These are phyloP conservation scores for Galemys pyrenaicus DNA, from an alignment of 2,113 vertebrate genomes.

Conservation along the genomic window DNA sequence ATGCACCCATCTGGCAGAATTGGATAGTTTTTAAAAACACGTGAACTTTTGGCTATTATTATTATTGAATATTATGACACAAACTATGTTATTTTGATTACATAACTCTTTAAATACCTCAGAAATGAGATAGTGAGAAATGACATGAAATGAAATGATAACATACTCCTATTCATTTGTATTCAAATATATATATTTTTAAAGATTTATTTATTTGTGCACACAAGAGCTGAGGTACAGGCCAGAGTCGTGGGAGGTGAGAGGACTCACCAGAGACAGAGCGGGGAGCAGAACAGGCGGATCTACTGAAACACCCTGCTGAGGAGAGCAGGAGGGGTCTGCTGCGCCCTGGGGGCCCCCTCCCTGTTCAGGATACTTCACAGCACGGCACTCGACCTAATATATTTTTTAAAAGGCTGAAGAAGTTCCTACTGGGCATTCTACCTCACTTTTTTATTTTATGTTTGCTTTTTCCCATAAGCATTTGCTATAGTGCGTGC, in stretches of 20 bases:
- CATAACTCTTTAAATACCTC: neutral
- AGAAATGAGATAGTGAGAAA: neutral
- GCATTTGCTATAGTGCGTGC: neutral
- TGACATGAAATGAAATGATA: neutral
- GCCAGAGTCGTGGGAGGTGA: no score
- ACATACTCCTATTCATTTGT: neutral
- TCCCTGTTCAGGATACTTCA: no score
- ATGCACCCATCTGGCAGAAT: neutral
- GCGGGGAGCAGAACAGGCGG: no score
- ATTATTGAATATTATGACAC: neutral
- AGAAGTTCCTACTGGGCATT: neutral
- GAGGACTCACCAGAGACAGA: no score
- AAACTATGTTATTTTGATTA: neutral
- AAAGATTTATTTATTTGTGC: no score
- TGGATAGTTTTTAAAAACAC: neutral
- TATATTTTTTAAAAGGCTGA: neutral
- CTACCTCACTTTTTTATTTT: neutral
- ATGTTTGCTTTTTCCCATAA: neutral
- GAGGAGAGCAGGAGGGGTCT: no score
- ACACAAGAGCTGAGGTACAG: no score
- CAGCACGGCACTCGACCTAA: no score
- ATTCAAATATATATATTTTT: neutral
- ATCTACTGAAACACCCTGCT: no score
- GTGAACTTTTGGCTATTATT: neutral
- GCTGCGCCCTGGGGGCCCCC: no score